Evolutionary conservation across 2,113 vertebrate genomes (phyloP).

Genomic region (Archocentrus centrarchus): DNA sequence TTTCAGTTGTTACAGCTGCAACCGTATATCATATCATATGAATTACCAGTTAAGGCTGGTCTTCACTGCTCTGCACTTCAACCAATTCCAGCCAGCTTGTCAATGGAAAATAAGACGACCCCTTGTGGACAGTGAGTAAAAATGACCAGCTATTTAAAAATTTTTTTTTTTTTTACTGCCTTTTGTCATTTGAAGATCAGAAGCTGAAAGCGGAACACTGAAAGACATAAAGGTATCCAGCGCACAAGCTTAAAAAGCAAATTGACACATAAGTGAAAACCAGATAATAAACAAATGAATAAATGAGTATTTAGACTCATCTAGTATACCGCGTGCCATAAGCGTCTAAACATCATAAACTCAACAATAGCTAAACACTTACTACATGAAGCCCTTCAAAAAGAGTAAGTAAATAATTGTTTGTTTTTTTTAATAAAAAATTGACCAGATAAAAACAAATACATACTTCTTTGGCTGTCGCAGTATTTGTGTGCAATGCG

Average conservation of each 20-base stretch:
- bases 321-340: neutral
- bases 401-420: neutral
- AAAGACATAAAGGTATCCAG: constrained; percentile 5
- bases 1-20: too few species aligned
- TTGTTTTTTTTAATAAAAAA: neutral
- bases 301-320: neutral
- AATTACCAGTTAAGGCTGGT: constrained; percentile 21
- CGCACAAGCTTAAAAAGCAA: neutral
- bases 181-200: constrained; percentile 9
- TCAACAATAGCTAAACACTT: neutral
- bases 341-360: constrained; percentile 19
- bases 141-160: neutral
- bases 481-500: constrained; percentile 21
- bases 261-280: constrained; percentile 6
- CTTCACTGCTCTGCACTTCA: neutral
- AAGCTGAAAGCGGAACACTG: constrained; percentile 26
- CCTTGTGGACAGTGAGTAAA: constrained; percentile 62
- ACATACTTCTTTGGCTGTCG: constrained; percentile 12
- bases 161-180: neutral
- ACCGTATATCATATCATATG: neutral
- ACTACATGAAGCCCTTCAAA: constrained; percentile 23
- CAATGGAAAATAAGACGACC: constrained; percentile 24
- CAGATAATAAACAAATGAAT: neutral
- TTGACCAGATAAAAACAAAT: constrained; percentile 9
- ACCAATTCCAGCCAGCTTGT: neutral